Evolutionary conservation across 1,140 invertebrate species (phyloP).

Genomic region (Drosophila novamexicana): DNA sequence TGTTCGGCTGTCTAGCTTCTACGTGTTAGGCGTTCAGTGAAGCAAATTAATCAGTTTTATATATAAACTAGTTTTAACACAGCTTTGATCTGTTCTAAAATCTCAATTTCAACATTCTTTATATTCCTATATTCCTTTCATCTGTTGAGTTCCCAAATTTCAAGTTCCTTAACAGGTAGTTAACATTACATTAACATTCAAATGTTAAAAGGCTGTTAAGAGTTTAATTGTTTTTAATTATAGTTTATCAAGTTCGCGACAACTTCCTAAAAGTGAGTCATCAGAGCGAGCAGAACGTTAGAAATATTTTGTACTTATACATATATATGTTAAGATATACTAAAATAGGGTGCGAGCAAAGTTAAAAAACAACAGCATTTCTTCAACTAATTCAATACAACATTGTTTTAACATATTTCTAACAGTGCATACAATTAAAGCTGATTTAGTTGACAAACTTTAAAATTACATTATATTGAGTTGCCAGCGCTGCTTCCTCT

Average conservation of each 20-base stretch:
- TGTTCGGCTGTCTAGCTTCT: too few relatives aligned
- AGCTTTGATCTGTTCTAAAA: too few relatives aligned
- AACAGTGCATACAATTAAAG: neutral
- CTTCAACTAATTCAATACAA: too few relatives aligned
- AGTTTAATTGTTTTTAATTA: neutral
- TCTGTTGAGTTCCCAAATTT: too few relatives aligned
- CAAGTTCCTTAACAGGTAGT: neutral
- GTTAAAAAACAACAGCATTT: conserved; percentile 3
- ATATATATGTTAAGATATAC: neutral
- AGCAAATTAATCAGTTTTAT: too few relatives aligned
- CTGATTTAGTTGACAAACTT: conserved; percentile 8
- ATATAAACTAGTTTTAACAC: too few relatives aligned
- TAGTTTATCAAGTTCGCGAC: neutral
- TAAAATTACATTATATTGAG: neutral
- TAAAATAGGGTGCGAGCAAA: neutral
- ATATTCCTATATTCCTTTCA: too few relatives aligned
- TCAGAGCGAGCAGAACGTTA: neutral
- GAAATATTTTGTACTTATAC: neutral
- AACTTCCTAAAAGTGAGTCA: neutral
- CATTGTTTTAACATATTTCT: neutral
- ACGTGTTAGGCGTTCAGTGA: too few relatives aligned
- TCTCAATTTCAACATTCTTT: too few relatives aligned
- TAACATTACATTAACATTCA: neutral
- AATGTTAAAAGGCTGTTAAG: neutral
- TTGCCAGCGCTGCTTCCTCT: neutral